Evolutionary conservation across 37 sponge, comb jelly and placozoan genomes (phyloP).

Genomic region (Oscarella lobularis): DNA sequence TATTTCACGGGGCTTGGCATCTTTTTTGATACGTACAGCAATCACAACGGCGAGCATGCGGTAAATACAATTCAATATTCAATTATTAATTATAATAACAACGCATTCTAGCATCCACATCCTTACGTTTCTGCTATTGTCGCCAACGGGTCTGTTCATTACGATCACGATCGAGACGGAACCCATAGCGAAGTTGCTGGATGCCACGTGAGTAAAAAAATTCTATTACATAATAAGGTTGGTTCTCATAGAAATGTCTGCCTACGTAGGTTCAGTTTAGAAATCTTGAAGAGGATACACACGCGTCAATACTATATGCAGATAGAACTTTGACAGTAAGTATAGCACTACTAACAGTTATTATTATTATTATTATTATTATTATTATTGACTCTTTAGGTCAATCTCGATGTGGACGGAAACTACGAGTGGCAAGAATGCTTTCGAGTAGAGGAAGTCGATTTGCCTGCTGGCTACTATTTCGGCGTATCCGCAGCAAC

Average conservation of each 20-base stretch:
- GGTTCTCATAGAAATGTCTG: conserved; percentile 5
- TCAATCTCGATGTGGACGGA: conserved; percentile 39
- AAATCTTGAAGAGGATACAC: conserved; percentile 47
- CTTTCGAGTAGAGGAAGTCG: conserved; percentile 43
- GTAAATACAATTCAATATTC: conserved; percentile 20
- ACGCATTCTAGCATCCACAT: conserved; percentile 68
- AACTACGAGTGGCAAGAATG: conserved; percentile 57
- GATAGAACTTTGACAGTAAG: conserved; percentile 66
- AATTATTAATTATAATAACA: neutral
- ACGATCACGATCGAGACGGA: conserved; percentile 95
- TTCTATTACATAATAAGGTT: neutral
- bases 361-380: too few relatives aligned
- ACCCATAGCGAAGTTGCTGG: conserved; percentile 77
- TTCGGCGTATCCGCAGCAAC: conserved; percentile 81
- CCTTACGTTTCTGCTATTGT: conserved; percentile 92
- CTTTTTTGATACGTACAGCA: conserved; percentile 98
- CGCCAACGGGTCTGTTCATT: conserved; percentile 72
- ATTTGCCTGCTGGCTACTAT: conserved; percentile 86
- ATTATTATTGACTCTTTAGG: conserved; percentile 5
- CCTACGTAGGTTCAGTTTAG: conserved; percentile 47
- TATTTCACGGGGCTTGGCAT: conserved; percentile 93
- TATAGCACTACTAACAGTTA: neutral
- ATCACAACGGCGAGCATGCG: conserved; percentile 75
- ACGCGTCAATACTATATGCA: conserved; percentile 59
- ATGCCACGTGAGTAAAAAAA: conserved; percentile 37